A percentile compares a stretch with the other conserved stretches of the same genome.
Conservation (phyloP, 2,797 vertebrate species). For the Pseudochirops cupreus region DNA sequence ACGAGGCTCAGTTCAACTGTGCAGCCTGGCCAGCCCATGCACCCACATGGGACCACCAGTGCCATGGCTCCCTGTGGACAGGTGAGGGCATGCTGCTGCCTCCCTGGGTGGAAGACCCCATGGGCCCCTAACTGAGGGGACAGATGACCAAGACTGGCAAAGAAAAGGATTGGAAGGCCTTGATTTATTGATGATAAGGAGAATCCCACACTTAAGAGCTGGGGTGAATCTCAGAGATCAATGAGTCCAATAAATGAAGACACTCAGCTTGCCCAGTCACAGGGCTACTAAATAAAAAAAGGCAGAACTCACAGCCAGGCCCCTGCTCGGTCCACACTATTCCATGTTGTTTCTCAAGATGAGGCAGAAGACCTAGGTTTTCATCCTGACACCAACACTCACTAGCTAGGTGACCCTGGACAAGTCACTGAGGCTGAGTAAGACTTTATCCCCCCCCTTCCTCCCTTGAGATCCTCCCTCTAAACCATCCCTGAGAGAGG, state of each 20-base stretch:
- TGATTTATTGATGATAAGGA: background rate
- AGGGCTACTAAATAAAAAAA: background rate
- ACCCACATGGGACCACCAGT: background rate
- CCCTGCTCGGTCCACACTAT: background rate
- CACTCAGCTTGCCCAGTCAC: background rate
- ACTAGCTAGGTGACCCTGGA: background rate
- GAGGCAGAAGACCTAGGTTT: background rate
- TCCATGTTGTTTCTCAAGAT: background rate
- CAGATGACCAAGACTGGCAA: background rate
- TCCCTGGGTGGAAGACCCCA: background rate
- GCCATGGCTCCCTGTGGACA: background rate
- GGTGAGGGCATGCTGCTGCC: background rate
- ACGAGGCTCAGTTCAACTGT: background rate
- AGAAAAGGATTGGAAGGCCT: no score
- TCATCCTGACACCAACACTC: background rate
- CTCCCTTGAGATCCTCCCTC: no score
- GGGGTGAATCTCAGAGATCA: no score
- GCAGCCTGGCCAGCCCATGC: background rate
- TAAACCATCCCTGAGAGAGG: background rate
- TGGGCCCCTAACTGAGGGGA: background rate
- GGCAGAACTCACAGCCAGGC: background rate
- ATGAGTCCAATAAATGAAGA: background rate
- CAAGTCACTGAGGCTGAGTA: no score
- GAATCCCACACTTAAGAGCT: background rate
- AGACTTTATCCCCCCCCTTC: no score